phyloP scores from a whole-genome alignment of 2,797 vertebrate species.

The Cirrhinus mrigala region DNA sequence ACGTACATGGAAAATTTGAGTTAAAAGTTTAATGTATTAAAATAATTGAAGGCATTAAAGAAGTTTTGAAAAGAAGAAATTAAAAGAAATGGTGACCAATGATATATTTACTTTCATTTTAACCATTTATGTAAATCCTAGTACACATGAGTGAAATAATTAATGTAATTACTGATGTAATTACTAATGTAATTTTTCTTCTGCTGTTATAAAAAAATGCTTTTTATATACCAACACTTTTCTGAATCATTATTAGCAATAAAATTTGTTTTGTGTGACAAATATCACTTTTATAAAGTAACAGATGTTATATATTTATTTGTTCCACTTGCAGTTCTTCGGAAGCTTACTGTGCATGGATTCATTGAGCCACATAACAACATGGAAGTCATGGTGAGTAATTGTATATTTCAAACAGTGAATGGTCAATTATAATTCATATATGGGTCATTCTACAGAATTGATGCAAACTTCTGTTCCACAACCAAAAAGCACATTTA shows the following conservation, averaged over 20 bases:
- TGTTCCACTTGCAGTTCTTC: constrained; percentile 82
- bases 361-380: constrained; percentile 93
- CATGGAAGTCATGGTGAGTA: constrained; percentile 94
- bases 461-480: no score
- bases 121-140: background rate
- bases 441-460: no score
- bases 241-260: background rate
- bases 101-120: background rate
- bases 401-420: background rate
- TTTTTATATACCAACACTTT: background rate
- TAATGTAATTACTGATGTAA: background rate
- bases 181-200: background rate
- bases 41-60: background rate
- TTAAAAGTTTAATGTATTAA: background rate
- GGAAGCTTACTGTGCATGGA: constrained; percentile 95
- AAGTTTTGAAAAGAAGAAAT: background rate
- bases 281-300: background rate
- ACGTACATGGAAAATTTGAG: background rate
- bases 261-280: background rate
- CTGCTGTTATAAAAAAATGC: background rate
- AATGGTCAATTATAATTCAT: background rate
- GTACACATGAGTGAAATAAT: background rate
- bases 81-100: background rate
- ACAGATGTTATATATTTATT: constrained; percentile 4
- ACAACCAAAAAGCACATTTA: no score